Evolutionary conservation across 2,888 invertebrate genomes (phyloP), one percentile per base, ranked within the genome.

Genomic region (Griposia aprilina): DNA sequence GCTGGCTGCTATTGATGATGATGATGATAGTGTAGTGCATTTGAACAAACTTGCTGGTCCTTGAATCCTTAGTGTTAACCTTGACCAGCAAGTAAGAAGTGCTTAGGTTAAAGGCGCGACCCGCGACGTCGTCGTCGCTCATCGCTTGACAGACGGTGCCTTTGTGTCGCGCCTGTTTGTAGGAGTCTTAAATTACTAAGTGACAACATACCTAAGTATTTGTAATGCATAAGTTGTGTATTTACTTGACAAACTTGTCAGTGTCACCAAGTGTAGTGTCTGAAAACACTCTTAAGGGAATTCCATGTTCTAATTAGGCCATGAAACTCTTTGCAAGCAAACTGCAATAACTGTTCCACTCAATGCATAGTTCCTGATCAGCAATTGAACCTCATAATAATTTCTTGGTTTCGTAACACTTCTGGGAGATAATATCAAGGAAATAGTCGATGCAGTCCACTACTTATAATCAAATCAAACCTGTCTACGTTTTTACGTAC

Each of bases 371-470:
- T 75, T 75, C 52, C 60, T 52, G 75, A 45, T 62, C 52, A n/a
- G 52, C 0, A 76, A 76, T 30, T 45, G n/a, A 30, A n/a, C 13
- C 30, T 45, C n/a, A 76, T 55, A 52, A 62, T 75, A 62, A 76
- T 52, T 76, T 17, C 5, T 52, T 13, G 5, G 8, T 52, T 74
- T 50, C 41, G 41, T 60, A 75, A 75, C 11, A 60, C 23, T 50
- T 60, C 50, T 74, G 2, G 8, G 41, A 45, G n/a, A 30, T 45
- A 74, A 50, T n/a, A 52, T 8, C 23, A 45, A 75, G 41, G 41
- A 75, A 75, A 62, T 62, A 4, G 26, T 26, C 60, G 60, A 62
- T 30, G 30, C 50, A n/a, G 26, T 50, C 13, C 20, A 50, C 2
- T 23, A 50, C 20, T 17, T 74, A 20, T n/a, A 57, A n/a, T 73